Base-by-base conservation (phyloP, 2,888 invertebrate species). In the Chrysolina haemoptera region DNA sequence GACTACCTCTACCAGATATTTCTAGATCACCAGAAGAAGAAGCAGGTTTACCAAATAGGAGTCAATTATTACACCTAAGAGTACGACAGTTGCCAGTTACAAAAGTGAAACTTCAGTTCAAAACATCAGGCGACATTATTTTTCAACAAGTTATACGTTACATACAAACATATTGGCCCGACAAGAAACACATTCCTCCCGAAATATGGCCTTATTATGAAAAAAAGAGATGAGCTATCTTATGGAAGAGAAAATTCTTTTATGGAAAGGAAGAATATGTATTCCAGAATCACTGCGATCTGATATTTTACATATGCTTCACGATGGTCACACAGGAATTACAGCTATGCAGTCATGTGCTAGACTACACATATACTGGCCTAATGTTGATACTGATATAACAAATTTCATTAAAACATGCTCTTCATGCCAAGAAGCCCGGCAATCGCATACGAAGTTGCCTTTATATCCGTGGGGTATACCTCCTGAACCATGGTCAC, bases 351-450 rank as follows among this genome's bases (percentile, higher is more conserved):
- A 78, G 62, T n/a, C n/a, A n/a, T n/a, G n/a, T 11, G 73, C 80
- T 18, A 55, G 68, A 64, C 35, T 76, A 43, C 78, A 81, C 66
- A 74, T 81, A 10, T 80, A 76, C 65, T 79, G 81, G 79, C 81
- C 78, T 53, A 69, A 73, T 9, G 78, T 81, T 14, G 62, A 81
- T 50, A n/a, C 11, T 9, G 72, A 73, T 53, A 79, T 79, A 27
- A 27, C 27, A 27, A 27, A 27, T 27, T 27, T 27, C 27, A 27
- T 27, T 27, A 27, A 27, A 27, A 35, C 35, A 40, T 78, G 78
- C 62, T 14, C 14, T 14, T 40, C 71, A n/a, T 80, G 76, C 63
- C 78, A 79, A 66, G n/a, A 66, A 63, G 71, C 69, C 1, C 64
- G 65, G 65, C 69, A 79, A 41, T n/a, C 20, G 20, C 3, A 14